Percentiles rank a stretch among this genome's conserved stretches.
Conservation (phyloP, 2,797 vertebrate genomes). For the Carduelis carduelis region DNA sequence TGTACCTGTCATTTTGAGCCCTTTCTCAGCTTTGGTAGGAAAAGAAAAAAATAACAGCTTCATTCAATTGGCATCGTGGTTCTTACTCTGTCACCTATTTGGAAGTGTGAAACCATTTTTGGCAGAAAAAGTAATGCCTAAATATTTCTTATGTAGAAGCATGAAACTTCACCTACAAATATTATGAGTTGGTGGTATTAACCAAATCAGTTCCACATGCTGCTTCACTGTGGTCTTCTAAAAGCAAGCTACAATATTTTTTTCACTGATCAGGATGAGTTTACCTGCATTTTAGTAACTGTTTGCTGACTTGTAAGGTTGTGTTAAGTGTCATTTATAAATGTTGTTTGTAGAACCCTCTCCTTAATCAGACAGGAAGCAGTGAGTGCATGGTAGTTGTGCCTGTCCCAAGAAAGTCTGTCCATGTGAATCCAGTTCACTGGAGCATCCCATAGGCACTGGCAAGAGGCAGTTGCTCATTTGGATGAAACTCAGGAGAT, state of each 20-base stretch:
- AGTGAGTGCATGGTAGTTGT: rapidly evolving
- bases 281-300: neutral
- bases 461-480: neutral
- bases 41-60: conserved; percentile 50
- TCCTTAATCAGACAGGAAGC: neutral
- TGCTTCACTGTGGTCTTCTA: neutral
- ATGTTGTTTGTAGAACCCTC: neutral
- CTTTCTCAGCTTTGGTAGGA: conserved; percentile 29
- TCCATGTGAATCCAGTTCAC: neutral
- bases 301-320: neutral
- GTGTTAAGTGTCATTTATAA: neutral
- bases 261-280: neutral
- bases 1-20: conserved; percentile 25
- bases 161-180: neutral
- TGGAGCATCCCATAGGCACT: neutral
- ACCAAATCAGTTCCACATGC: neutral
- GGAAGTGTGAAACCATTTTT: conserved; percentile 60
- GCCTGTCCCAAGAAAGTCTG: neutral
- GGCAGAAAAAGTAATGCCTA: conserved; percentile 33
- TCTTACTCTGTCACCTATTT: conserved; percentile 60
- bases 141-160: conserved; percentile 22
- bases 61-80: neutral
- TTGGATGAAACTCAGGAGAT: neutral
- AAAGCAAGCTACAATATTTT: neutral
- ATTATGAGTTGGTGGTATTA: neutral